Evolutionary conservation across 2,888 invertebrate species (phyloP).

Genomic region (Polia nebulosa): DNA sequence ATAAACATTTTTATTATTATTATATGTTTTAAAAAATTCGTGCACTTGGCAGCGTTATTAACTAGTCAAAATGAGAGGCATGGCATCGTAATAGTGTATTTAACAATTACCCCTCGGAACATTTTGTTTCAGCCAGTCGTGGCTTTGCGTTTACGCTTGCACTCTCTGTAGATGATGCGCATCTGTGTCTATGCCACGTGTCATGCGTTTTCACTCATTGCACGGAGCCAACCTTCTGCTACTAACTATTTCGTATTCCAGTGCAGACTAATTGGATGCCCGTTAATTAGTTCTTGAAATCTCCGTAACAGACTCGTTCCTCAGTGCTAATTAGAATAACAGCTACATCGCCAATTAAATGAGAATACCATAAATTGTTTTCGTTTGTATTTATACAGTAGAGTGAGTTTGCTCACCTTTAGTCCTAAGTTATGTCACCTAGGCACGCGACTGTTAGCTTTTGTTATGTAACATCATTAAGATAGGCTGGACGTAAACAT

Average conservation of each 20-base stretch:
- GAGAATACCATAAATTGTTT: constrained; percentile 62
- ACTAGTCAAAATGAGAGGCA: background rate
- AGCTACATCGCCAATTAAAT: constrained; percentile 63
- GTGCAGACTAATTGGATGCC: constrained; percentile 61
- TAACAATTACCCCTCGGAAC: too few relatives aligned
- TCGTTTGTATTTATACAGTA: constrained; percentile 45
- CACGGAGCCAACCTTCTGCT: background rate
- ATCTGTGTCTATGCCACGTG: background rate
- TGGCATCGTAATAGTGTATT: background rate
- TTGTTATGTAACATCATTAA: constrained; percentile 33
- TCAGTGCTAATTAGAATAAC: constrained; percentile 63
- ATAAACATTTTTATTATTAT: too few relatives aligned
- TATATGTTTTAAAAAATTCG: too few relatives aligned
- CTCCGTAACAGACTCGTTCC: constrained; percentile 63
- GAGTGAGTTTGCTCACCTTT: constrained; percentile 51
- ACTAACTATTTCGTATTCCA: background rate
- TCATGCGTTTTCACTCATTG: background rate
- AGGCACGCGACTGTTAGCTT: constrained; percentile 38
- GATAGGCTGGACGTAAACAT: constrained; percentile 28
- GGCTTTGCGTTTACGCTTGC: background rate
- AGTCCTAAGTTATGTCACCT: constrained; percentile 36
- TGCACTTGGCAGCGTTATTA: too few relatives aligned
- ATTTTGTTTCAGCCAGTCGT: too few relatives aligned
- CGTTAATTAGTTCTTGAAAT: constrained; percentile 69
- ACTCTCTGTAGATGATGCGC: background rate